Evolutionary conservation across 2,888 invertebrate species (phyloP), one percentile per base, ranked within the genome.

Genomic region (Argyra leucocephala): DNA sequence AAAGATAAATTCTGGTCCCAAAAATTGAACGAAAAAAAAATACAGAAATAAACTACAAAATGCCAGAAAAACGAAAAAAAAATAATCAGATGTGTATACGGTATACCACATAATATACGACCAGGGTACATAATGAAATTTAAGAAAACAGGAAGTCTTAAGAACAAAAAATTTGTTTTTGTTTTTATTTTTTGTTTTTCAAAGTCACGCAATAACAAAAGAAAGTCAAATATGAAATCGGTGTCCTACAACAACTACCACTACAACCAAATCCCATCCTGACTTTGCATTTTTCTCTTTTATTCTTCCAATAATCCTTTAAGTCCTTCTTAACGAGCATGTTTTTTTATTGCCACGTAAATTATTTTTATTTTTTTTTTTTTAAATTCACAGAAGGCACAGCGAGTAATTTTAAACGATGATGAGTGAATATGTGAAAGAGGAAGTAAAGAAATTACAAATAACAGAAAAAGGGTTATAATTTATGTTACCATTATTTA

Each of bases 281-380:
- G 18, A 48, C 15, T 48, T 15, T 18, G 48, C 48, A 48, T n/a
- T 48, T 48, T 12, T n/a, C 48, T 48, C 31, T 48, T 48, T 48
- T n/a, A 5, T 9, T 48, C 7, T 48, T 18, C 15, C 15, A 48
- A 12, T 48, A 48, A 48, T 48, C 48, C 48, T 15, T 48, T 48
- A 48, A 48, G 48, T 48, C 48, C 48, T 48, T 48, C 48, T 48
- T 48, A 48, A 48, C n/a, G 48, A 48, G 48, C 18, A 48, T 48
- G n/a, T 48, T 48, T n/a, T n/a, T n/a, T 48, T 48, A 48, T n/a
- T 48, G 48, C n/a, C n/a, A n/a, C n/a, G n/a, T n/a, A n/a, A n/a
- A n/a, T 48, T 48, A 31, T 31, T 31, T 31, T 31, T 31, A 10
- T 3, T 31, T 31, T 31, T 7, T 31, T 31, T 31, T 31, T 31